phyloP scores from a whole-genome alignment of 2,797 vertebrate species.

The Spizella passerina region DNA sequence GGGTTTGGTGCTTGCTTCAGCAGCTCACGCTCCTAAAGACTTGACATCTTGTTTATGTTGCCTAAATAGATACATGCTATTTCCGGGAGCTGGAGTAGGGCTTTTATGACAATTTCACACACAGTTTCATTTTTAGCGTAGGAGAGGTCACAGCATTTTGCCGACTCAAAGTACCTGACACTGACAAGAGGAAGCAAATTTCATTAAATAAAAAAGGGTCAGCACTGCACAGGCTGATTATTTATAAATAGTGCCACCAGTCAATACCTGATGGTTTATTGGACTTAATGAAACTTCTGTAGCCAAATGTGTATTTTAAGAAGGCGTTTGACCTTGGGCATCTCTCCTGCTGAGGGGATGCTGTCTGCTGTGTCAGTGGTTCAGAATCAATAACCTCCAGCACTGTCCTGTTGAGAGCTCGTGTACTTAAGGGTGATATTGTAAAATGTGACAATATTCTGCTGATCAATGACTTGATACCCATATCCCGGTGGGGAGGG shows the following conservation, averaged over 20 bases:
- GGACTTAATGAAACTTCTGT: conserved; percentile 27
- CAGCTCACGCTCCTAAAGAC: background rate
- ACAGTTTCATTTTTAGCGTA: background rate
- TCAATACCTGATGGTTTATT: conserved; percentile 32
- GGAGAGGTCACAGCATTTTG: background rate
- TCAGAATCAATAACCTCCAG: conserved; percentile 68
- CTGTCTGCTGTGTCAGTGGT: conserved; percentile 62
- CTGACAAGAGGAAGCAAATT: conserved; percentile 37
- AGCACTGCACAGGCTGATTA: conserved; percentile 3
- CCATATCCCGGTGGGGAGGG: background rate
- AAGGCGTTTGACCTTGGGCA: conserved; percentile 62
- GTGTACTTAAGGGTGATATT: conserved; percentile 49
- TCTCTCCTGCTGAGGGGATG: conserved; percentile 46
- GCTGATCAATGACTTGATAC: conserved; percentile 28
- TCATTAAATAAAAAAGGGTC: conserved; percentile 30
- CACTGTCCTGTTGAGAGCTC: conserved; percentile 22
- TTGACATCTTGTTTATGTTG: conserved; percentile 33
- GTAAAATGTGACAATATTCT: conserved; percentile 61
- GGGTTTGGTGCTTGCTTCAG: background rate
- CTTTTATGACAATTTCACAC: background rate
- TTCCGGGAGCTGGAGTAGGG: background rate
- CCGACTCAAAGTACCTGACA: background rate
- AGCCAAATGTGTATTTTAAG: conserved; percentile 52
- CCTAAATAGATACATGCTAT: background rate
- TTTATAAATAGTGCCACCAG: conserved; percentile 45